A percentile compares a stretch with the other conserved stretches of the same genome.
phyloP scores from a whole-genome alignment of 1,140 invertebrate species.

The Sarcophaga peregrina region DNA sequence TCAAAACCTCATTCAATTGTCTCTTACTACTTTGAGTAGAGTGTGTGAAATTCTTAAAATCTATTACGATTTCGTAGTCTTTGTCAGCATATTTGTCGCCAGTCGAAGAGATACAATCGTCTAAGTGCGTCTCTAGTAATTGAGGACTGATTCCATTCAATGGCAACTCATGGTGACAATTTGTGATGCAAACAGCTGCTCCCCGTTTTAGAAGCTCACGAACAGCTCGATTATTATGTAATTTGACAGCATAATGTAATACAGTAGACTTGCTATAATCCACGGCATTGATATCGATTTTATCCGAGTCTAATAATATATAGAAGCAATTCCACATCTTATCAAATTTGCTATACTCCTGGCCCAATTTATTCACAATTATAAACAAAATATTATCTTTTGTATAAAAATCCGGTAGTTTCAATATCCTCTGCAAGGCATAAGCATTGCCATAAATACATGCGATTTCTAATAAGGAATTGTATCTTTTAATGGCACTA shows the following conservation, averaged over 20 bases:
- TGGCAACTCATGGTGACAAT: constrained; percentile 75
- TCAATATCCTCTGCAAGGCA: constrained; percentile 72
- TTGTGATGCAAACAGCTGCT: constrained; percentile 77
- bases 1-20: not conserved
- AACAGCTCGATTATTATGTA: constrained; percentile 72
- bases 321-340: constrained; percentile 71
- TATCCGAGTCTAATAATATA: constrained; percentile 68
- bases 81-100: constrained; percentile 72
- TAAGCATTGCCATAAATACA: constrained; percentile 72
- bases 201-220: constrained; percentile 74
- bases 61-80: constrained; percentile 77
- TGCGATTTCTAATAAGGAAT: constrained; percentile 62
- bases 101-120: constrained; percentile 76
- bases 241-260: constrained; percentile 83
- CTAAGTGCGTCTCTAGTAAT: constrained; percentile 75
- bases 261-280: constrained; percentile 81
- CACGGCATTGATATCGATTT: constrained; percentile 73
- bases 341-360: constrained; percentile 54
- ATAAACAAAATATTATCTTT: constrained; percentile 70
- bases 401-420: constrained; percentile 67
- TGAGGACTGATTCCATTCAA: constrained; percentile 75
- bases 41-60: constrained; percentile 78
- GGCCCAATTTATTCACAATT: constrained; percentile 69
- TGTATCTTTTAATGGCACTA: constrained; percentile 34
- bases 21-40: not conserved